Evolutionary conservation across 2,113 vertebrate species (phyloP).

Genomic region (Chloropsis cyanopogon): DNA sequence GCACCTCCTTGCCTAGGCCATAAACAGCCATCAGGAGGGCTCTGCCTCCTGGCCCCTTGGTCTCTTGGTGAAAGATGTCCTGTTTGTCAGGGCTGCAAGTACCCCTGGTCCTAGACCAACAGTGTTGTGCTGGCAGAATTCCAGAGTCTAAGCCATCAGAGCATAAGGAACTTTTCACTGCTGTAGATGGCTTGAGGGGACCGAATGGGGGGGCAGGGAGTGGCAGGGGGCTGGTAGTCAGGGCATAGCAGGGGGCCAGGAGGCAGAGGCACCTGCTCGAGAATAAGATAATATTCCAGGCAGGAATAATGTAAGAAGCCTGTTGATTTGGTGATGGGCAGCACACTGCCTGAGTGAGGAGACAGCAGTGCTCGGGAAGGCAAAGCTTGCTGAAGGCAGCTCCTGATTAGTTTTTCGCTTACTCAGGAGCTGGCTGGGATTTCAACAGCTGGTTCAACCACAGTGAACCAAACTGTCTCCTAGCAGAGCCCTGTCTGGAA

Average conservation of each 20-base stretch:
- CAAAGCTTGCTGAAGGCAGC: background rate
- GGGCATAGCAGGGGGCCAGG: background rate
- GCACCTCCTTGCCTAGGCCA: background rate
- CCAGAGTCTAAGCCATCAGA: background rate
- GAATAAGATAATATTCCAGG: background rate
- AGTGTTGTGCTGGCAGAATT: background rate
- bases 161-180: background rate
- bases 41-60: background rate
- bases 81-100: background rate
- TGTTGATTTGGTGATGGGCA: background rate
- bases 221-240: background rate
- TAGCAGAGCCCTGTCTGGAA: background rate
- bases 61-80: background rate
- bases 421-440: background rate
- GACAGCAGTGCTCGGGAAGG: accelerated
- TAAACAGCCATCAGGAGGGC: background rate
- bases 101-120: background rate
- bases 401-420: background rate
- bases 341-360: background rate
- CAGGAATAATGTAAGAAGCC: background rate
- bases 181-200: background rate
- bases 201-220: accelerated
- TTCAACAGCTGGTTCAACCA: slow-evolving; percentile 12
- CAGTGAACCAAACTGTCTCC: background rate
- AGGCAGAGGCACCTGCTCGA: background rate